Conservation (phyloP, 2,888 invertebrate species). For the Tachina lurida region DNA sequence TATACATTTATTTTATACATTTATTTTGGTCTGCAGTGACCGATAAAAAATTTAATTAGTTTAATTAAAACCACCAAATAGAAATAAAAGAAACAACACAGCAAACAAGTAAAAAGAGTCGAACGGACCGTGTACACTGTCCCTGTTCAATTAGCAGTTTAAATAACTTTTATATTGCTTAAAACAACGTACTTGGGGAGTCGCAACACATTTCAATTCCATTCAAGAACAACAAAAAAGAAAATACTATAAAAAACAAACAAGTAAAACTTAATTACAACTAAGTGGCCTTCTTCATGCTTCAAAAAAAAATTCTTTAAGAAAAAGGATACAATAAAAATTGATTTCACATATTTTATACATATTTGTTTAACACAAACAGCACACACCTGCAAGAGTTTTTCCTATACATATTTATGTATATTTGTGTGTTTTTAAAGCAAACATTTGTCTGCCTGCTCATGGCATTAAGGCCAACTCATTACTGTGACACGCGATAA, state of each 20-base stretch:
- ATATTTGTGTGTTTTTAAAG: background rate
- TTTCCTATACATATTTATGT: background rate
- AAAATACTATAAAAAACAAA: background rate
- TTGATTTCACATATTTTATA: constrained; percentile 63
- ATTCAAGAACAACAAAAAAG: background rate
- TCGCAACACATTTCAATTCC: background rate
- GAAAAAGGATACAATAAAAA: constrained; percentile 55
- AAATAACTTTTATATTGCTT: constrained; percentile 42
- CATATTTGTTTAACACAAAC: constrained; percentile 47
- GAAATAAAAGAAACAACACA: background rate
- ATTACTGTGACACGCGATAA: constrained; percentile 68
- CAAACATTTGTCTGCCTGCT: constrained; percentile 3
- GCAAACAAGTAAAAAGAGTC: background rate
- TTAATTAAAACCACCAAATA: constrained; percentile 24
- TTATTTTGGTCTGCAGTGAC: too few species aligned
- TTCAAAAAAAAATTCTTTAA: background rate
- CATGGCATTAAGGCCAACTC: constrained; percentile 45
- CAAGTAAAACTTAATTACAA: constrained; percentile 15
- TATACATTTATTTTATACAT: too few species aligned
- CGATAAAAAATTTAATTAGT: constrained; percentile 14
- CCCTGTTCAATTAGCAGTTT: constrained; percentile 53
- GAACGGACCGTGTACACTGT: constrained; percentile 4
- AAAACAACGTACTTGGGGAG: background rate
- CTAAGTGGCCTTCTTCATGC: background rate
- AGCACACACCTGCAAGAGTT: constrained; percentile 35